Base-by-base conservation (phyloP, 2,888 invertebrate species). In the Thymelicus lineola region DNA sequence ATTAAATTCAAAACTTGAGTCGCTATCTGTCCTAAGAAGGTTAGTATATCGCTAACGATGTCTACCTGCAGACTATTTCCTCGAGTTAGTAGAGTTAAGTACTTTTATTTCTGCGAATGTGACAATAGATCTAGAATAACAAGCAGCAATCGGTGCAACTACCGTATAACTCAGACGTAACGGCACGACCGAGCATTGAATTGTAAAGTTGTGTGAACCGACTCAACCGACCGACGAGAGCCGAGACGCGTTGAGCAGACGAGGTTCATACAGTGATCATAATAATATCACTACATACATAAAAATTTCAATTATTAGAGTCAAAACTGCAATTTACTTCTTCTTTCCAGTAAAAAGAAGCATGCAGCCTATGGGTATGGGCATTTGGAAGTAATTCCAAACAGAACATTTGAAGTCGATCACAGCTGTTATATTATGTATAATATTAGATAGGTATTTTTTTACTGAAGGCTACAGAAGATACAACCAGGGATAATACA, bases 101-200 rank as follows among this genome's bases (percentile, higher is more conserved):
- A 70, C 64, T 70, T 70, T 70, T 64, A 59, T 64, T 70, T 70
- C 69, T 69, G 69, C 63, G 69, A 69, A 69, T 69, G 69, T 17
- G 63, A 69, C 69, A 69, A 69, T 69, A 50, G 63, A 28, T 55
- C 28, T 69, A 58, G 69, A 69, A 69, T 63, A 63, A 17, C 48
- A 69, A 69, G 63, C 69, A 28, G 55, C 50, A 17, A 60, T 60
- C 60, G 59, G 28, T 20, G n/a, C 57, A 69, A 50, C 63, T 63
- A 69, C 69, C 63, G 69, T 69, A 69, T 48, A 69, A 63, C 62
- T 53, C 45, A 68, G 62, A 68, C 46, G 68, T 69, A 69, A 69
- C 68, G 68, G 68, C 63, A 1, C 62, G 17, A 12, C 61, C 17
- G 28, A 53, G 6, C 62, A 68, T 68, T 68, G 68, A 68, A 68